Conservation (phyloP, 2,888 invertebrate genomes). For the Drosophila percnosoma region DNA sequence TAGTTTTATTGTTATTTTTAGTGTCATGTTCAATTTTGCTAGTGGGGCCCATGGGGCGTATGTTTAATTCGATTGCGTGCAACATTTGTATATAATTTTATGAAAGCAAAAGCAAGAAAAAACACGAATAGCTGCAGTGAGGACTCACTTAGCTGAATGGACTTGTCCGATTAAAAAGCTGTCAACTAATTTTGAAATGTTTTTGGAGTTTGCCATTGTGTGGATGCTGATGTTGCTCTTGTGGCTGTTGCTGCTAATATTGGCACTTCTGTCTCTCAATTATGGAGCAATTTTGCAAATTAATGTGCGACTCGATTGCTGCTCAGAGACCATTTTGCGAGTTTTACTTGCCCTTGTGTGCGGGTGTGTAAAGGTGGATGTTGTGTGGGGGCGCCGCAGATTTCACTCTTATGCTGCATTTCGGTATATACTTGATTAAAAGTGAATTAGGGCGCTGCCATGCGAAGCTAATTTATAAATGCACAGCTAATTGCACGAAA, state of each 20-base stretch:
- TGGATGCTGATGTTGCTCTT: slow-evolving; percentile 16
- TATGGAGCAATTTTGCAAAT: slow-evolving; percentile 69
- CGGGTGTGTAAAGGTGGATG: background rate
- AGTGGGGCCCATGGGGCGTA: slow-evolving; percentile 15
- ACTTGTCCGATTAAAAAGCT: slow-evolving; percentile 9
- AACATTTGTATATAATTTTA: slow-evolving; percentile 50
- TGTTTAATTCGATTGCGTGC: slow-evolving; percentile 51
- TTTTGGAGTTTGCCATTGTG: slow-evolving; percentile 7
- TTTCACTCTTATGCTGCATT: background rate
- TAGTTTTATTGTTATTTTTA: slow-evolving; percentile 34
- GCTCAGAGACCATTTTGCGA: slow-evolving; percentile 47
- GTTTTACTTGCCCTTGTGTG: slow-evolving; percentile 55
- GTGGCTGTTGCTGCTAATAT: slow-evolving; percentile 21
- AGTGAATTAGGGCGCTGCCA: slow-evolving; percentile 25
- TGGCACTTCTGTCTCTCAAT: slow-evolving; percentile 51
- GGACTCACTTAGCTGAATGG: slow-evolving; percentile 9
- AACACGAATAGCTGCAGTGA: slow-evolving; percentile 1
- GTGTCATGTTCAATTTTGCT: slow-evolving; percentile 29
- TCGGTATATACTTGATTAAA: slow-evolving; percentile 6
- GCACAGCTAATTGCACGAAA: slow-evolving; percentile 46
- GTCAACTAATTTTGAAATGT: slow-evolving; percentile 16
- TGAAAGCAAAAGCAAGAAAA: slow-evolving; percentile 31
- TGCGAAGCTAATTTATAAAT: slow-evolving; percentile 34
- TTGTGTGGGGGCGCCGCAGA: background rate
- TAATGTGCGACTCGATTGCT: slow-evolving; percentile 41